phyloP scores from a whole-genome alignment of 2,888 invertebrate species.

The Machimus atricapillus region DNA sequence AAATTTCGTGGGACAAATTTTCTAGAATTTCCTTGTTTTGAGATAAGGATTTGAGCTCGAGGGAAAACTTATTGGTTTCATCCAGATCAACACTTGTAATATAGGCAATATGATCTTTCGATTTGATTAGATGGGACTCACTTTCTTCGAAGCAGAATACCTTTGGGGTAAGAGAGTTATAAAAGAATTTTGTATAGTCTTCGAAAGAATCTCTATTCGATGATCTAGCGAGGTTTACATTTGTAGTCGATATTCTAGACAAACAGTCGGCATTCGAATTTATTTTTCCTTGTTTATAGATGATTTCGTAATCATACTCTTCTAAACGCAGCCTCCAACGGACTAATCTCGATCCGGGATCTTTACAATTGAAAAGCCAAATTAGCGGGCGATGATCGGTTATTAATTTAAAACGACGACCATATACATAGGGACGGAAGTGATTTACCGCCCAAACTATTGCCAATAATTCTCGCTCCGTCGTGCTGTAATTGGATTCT shows the following conservation, averaged over 20 bases:
- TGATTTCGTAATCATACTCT: constrained; percentile 51
- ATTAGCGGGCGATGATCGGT: constrained; percentile 53
- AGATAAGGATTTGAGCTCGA: no score
- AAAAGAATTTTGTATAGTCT: neutral
- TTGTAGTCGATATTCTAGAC: neutral
- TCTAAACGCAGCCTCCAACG: constrained; percentile 51
- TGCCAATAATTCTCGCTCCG: constrained; percentile 50
- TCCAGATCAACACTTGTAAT: no score
- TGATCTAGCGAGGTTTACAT: neutral
- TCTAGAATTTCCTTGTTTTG: no score
- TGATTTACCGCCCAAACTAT: constrained; percentile 47
- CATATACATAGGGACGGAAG: no score
- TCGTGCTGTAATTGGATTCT: constrained; percentile 48
- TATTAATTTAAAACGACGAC: constrained; percentile 43
- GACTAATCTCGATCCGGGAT: constrained; percentile 48
- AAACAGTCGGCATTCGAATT: constrained; percentile 53
- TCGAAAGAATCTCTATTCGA: constrained; percentile 16
- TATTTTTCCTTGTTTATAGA: constrained; percentile 49
- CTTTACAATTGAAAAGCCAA: constrained; percentile 47
- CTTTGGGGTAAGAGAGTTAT: no score
- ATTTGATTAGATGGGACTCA: no score
- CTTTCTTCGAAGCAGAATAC: no score
- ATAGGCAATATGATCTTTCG: no score
- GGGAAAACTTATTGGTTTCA: no score
- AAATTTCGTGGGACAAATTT: no score